Conservation (phyloP, 1,140 invertebrate species). For the Trialeurodes vaporariorum region DNA sequence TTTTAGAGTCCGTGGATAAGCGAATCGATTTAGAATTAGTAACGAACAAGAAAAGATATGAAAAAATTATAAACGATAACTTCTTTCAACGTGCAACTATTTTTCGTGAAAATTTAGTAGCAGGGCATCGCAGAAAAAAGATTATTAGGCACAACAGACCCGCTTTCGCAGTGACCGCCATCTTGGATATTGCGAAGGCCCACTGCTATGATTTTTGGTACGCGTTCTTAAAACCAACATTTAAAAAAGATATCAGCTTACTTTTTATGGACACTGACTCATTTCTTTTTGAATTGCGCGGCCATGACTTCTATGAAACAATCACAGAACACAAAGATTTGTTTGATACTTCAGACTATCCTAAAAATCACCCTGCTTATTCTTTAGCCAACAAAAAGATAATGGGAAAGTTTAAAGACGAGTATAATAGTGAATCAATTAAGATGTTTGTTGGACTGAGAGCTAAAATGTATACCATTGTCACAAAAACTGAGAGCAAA, state of each 20-base stretch:
- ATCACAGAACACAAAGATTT: background rate
- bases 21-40: conserved; percentile 25
- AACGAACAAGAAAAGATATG: conserved; percentile 9
- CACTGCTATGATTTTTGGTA: conserved; percentile 21
- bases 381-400: conserved; percentile 33
- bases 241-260: conserved; percentile 9
- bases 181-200: conserved; percentile 19
- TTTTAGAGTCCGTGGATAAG: conserved; percentile 31
- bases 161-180: conserved; percentile 15
- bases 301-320: too few species aligned
- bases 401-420: conserved; percentile 40
- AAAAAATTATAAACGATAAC: conserved; percentile 16
- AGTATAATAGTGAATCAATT: conserved; percentile 33
- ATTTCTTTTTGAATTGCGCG: conserved; percentile 34
- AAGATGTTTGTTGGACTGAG: conserved; percentile 33
- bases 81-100: conserved; percentile 17
- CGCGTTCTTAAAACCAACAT: conserved; percentile 10
- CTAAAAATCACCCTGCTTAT: conserved; percentile 15
- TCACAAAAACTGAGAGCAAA: conserved; percentile 18
- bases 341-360: conserved; percentile 23
- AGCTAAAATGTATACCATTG: conserved; percentile 38
- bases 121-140: conserved; percentile 10
- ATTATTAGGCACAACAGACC: conserved; percentile 16
- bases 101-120: conserved; percentile 16
- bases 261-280: conserved; percentile 34